phyloP scores from a whole-genome alignment of 1,140 invertebrate species.

The Tetramorium alpestre region DNA sequence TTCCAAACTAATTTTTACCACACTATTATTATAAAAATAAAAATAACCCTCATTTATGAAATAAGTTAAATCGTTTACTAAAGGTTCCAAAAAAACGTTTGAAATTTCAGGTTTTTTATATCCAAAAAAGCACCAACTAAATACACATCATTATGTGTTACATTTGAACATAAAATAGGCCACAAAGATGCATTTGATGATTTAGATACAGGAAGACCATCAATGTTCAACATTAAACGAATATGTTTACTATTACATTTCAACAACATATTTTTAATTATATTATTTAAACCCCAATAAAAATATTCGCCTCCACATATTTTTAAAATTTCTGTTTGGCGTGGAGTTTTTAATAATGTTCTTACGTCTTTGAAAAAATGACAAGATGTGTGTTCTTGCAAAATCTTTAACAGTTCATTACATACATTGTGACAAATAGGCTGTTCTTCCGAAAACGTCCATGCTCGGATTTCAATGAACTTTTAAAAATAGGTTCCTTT shows the following conservation, averaged over 20 bases:
- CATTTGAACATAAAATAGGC: neutral
- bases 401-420: conserved; percentile 10
- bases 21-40: neutral
- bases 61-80: neutral
- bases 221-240: neutral
- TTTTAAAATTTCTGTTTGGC: conserved; percentile 4
- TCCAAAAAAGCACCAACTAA: conserved; percentile 1
- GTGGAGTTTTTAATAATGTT: neutral
- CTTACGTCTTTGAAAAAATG: neutral
- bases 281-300: neutral
- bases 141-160: neutral
- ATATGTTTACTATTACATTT: conserved; percentile 1
- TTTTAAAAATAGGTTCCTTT: no score
- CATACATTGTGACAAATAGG: neutral
- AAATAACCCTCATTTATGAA: neutral
- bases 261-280: neutral
- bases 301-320: conserved; percentile 18
- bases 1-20: no score
- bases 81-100: neutral
- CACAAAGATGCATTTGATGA: conserved; percentile 22
- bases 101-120: neutral
- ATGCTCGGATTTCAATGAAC: no score
- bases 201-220: conserved; percentile 7
- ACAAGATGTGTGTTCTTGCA: neutral
- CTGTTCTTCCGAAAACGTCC: no score